Conservation (phyloP, 2,113 vertebrate species). For the Lepus europaeus region DNA sequence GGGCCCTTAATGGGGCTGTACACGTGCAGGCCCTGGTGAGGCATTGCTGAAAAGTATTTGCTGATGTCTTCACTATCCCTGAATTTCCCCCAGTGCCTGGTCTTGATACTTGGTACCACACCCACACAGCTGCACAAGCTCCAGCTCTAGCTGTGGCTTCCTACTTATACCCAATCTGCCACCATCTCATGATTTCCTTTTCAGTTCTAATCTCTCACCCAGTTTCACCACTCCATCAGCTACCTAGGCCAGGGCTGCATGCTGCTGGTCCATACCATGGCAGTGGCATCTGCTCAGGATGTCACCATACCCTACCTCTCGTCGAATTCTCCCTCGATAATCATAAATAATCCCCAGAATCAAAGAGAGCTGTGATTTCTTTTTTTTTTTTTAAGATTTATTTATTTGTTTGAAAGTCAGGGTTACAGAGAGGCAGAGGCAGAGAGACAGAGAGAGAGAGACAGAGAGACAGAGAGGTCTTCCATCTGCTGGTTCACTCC, state of each 20-base stretch:
- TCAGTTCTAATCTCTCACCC: neutral
- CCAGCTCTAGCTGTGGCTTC: neutral
- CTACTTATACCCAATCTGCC: too few relatives aligned
- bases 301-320: neutral
- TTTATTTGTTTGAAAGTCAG: too few relatives aligned
- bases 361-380: neutral
- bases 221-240: neutral
- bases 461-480: too few relatives aligned
- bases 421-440: too few relatives aligned
- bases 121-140: neutral
- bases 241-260: neutral
- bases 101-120: neutral
- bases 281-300: neutral
- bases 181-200: too few relatives aligned
- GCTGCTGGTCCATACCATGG: neutral
- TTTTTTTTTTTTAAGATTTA: neutral
- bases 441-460: too few relatives aligned
- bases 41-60: neutral
- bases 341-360: neutral
- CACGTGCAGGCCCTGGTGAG: neutral
- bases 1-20: neutral
- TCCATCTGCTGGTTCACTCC: too few relatives aligned
- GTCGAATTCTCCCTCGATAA: neutral
- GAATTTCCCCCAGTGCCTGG: neutral
- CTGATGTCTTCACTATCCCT: neutral